Conservation (phyloP, 2,888 invertebrate genomes). For the Ptychoptera contaminata region DNA sequence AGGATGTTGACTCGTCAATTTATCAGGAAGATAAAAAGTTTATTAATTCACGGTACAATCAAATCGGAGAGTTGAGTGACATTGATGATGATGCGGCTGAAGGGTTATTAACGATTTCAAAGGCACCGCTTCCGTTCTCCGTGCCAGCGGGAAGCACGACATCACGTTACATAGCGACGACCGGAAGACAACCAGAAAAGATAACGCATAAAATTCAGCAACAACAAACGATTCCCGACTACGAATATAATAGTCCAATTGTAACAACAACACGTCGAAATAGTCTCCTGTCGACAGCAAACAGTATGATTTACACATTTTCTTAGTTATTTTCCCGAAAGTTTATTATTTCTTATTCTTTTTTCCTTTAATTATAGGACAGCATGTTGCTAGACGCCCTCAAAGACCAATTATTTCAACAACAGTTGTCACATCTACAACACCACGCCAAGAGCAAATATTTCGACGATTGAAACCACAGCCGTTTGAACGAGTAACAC, state of each 20-base stretch:
- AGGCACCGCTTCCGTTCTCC: conserved; percentile 11
- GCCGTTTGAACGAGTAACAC: conserved; percentile 19
- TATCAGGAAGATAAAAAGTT: conserved; percentile 23
- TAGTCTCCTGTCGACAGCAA: too few relatives aligned
- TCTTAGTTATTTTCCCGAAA: too few relatives aligned
- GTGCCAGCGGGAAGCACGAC: conserved; percentile 5
- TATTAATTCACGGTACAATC: conserved; percentile 19
- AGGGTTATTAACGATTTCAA: conserved; percentile 16
- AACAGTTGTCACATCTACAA: conserved; percentile 1
- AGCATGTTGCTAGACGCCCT: too few relatives aligned
- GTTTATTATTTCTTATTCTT: too few relatives aligned
- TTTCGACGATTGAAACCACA: conserved; percentile 9
- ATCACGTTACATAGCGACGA: conserved; percentile 4
- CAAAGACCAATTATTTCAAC: too few relatives aligned
- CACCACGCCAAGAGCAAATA: conserved; percentile 1
- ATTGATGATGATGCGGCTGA: conserved; percentile 11
- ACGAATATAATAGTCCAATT: conserved; percentile 3
- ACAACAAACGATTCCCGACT: neutral
- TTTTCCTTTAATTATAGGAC: too few relatives aligned
- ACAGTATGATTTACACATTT: too few relatives aligned
- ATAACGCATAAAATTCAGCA: neutral
- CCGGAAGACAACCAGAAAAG: conserved; percentile 2
- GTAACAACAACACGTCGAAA: neutral
- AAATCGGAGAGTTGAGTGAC: conserved; percentile 17
- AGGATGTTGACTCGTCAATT: conserved; percentile 25